A percentile compares a stretch with the other conserved stretches of the same genome.
Conservation (phyloP, 2,113 vertebrate species). For the Colius striatus region DNA sequence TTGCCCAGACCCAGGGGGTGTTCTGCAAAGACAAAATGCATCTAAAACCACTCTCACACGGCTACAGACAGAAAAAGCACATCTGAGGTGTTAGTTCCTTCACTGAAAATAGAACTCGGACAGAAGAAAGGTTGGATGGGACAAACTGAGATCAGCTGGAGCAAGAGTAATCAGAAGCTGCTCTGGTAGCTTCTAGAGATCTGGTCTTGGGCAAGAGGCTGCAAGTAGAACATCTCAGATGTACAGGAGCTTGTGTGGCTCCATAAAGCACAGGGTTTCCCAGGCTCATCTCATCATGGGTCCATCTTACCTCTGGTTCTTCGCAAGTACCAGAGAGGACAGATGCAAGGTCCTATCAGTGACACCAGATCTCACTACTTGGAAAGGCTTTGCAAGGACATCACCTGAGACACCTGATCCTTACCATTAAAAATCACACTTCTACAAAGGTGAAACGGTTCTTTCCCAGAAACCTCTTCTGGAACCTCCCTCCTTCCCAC, state of each 20-base stretch:
- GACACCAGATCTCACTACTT: neutral
- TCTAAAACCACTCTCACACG: neutral
- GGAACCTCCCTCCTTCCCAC: neutral
- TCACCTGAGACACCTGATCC: neutral
- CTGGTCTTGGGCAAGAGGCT: neutral
- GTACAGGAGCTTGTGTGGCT: neutral
- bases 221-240: neutral
- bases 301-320: neutral
- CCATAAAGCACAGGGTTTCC: neutral
- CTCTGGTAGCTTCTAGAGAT: neutral
- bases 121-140: neutral
- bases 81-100: neutral
- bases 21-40: neutral
- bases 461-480: neutral
- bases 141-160: neutral
- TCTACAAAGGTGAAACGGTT: neutral
- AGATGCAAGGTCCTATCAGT: neutral
- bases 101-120: neutral
- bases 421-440: neutral
- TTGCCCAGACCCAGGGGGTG: neutral
- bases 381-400: neutral
- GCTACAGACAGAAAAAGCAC: neutral
- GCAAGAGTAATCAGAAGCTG: neutral
- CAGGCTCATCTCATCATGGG: neutral
- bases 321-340: neutral